Evolutionary conservation across 2,888 invertebrate genomes (phyloP), one percentile per base, ranked within the genome.

Genomic region (Alentia gelatinosa): DNA sequence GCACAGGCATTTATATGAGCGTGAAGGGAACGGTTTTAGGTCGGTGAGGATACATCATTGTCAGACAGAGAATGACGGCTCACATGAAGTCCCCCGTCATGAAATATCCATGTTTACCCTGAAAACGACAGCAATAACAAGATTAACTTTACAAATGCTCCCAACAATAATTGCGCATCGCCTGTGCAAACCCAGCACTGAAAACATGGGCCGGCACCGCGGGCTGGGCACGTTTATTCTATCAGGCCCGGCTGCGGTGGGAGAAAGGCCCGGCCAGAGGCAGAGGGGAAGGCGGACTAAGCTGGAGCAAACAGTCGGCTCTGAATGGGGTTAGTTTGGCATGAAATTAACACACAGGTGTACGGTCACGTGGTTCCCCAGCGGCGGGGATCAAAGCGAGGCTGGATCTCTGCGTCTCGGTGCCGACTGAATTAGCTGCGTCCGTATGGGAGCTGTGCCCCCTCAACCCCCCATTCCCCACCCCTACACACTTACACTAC

Each of bases 301-400:
- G n/a, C 83, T 83, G 83, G 1, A 35, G 83, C 83, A 83, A 83
- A 83, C 83, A 83, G 39, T 15, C 1, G 83, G 83, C 12, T 1
- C n/a, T 83, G 83, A 83, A 83, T 83, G 83, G 83, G 39, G 83
- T 83, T 83, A 83, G 83, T 83, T 83, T 83, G 83, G 83, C 83
- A 83, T 83, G 83, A 83, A 83, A 83, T 83, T 83, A 83, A 83
- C 83, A 83, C 83, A 83, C 83, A 83, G 83, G 39, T 83, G 83
- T 40, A 83, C 40, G 37, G 40, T 23, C 83, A 83, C 40, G 30
- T 83, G 83, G 26, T 39, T 19, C n/a, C 30, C 23, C 12, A 30
- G 68, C 68, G 68, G 68, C 68, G 4, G 26, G n/a, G n/a, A 68
- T 68, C 68, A 68, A 68, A 68, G 68, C 19, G 56, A 56, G 56